Evolutionary conservation across 2,797 vertebrate species (phyloP).

Genomic region (Fringilla coelebs): DNA sequence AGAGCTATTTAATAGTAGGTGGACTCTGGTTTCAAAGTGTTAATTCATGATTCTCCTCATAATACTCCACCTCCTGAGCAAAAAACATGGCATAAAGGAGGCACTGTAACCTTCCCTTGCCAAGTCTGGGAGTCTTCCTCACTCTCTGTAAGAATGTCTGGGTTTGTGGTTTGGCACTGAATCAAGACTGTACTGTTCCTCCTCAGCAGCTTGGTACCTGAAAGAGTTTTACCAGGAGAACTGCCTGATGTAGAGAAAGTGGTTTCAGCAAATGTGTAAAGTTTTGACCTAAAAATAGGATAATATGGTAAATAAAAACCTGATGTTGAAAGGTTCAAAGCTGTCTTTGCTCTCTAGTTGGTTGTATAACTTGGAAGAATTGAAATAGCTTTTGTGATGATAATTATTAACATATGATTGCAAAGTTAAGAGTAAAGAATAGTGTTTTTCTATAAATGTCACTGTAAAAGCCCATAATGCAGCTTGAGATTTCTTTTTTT

Average conservation of each 20-base stretch:
- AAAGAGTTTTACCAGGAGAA: not conserved
- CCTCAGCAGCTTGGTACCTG: not conserved
- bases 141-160: not conserved
- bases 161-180: not conserved
- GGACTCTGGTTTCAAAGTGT: not conserved
- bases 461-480: not conserved
- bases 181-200: not conserved
- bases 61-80: not conserved
- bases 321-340: constrained; percentile 6
- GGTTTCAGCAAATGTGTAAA: not conserved
- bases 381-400: not conserved
- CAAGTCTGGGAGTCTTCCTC: not conserved
- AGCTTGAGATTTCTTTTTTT: not conserved
- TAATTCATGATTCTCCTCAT: not conserved
- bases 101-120: not conserved
- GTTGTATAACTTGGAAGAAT: constrained; percentile 23
- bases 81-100: not conserved
- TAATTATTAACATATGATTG: constrained; percentile 35
- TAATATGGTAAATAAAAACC: constrained; percentile 15
- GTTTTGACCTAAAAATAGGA: constrained; percentile 10
- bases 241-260: not conserved
- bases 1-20: not conserved
- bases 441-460: not conserved
- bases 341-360: constrained; percentile 19
- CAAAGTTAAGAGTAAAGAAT: constrained; percentile 3